A percentile compares a stretch with the other conserved stretches of the same genome.
phyloP scores from a whole-genome alignment of 2,888 invertebrate genomes.

The Philonicus albiceps region DNA sequence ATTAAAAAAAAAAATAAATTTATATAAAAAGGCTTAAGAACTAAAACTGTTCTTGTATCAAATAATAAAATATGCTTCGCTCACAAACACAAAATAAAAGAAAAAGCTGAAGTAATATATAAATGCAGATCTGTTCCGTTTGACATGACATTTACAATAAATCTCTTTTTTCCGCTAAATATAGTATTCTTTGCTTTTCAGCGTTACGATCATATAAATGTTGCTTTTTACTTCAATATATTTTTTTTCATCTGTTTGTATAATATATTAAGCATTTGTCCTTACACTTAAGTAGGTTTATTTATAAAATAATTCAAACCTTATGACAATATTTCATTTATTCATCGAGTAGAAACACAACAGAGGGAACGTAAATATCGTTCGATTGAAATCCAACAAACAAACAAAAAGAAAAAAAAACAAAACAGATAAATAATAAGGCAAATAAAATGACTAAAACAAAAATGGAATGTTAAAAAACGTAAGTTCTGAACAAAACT shows the following conservation, averaged over 20 bases:
- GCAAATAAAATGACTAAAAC: constrained; percentile 13
- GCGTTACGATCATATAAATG: constrained; percentile 10
- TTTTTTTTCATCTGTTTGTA: neutral
- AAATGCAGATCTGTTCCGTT: neutral
- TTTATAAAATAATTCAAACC: neutral
- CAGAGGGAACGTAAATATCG: neutral
- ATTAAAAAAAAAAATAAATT: constrained; percentile 22
- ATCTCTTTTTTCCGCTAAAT: neutral
- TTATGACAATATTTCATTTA: neutral
- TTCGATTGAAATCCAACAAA: constrained; percentile 32
- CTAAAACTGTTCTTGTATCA: neutral
- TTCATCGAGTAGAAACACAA: neutral
- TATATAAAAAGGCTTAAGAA: constrained; percentile 22
- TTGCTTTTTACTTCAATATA: constrained; percentile 23
- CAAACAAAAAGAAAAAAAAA: no score
- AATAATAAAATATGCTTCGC: constrained; percentile 1
- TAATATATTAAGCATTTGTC: constrained; percentile 33
- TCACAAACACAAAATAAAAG: neutral
- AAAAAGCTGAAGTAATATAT: constrained; percentile 6
- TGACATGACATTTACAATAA: constrained; percentile 14
- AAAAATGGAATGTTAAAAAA: constrained; percentile 41
- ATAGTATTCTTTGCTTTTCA: constrained; percentile 6
- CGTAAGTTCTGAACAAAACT: neutral
- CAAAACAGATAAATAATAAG: neutral
- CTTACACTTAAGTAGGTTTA: constrained; percentile 1